Conservation (phyloP, 2,888 invertebrate genomes). For the Apantesis nais region DNA sequence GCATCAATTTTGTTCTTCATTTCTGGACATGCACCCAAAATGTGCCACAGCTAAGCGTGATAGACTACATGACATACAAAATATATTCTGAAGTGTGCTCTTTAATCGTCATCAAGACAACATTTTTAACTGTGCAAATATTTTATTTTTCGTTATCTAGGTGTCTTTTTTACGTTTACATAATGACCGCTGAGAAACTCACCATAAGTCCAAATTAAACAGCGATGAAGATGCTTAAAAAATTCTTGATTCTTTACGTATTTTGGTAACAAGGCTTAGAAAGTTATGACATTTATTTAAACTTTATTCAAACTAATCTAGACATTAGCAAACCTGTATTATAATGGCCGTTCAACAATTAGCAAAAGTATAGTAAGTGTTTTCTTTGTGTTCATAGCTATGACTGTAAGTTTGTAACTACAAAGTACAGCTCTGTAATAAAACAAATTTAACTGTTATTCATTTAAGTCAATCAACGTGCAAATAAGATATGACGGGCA, state of each 20-base stretch:
- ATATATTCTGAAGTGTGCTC: too few species aligned
- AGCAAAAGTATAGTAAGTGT: neutral
- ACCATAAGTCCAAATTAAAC: neutral
- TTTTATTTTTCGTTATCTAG: neutral
- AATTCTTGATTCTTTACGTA: neutral
- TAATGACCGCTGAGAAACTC: neutral
- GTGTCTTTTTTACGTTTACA: neutral
- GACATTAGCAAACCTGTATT: neutral
- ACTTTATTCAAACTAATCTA: neutral
- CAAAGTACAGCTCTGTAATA: neutral
- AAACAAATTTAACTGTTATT: slow-evolving; percentile 20
- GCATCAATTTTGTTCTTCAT: neutral
- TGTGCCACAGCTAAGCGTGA: neutral
- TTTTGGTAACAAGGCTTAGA: neutral
- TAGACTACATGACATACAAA: too few species aligned
- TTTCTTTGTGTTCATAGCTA: neutral
- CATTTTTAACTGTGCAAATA: too few species aligned
- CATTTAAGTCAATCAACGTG: slow-evolving; percentile 52
- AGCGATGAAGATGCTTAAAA: neutral
- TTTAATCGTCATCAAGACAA: too few species aligned
- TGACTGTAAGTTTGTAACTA: neutral
- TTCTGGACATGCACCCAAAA: neutral
- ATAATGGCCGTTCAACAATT: neutral
- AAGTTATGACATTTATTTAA: neutral
- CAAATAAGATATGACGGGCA: slow-evolving; percentile 59